Base-by-base conservation (phyloP, 64 coral and sea anemone genomes). In the Cladopsammia gracilis region DNA sequence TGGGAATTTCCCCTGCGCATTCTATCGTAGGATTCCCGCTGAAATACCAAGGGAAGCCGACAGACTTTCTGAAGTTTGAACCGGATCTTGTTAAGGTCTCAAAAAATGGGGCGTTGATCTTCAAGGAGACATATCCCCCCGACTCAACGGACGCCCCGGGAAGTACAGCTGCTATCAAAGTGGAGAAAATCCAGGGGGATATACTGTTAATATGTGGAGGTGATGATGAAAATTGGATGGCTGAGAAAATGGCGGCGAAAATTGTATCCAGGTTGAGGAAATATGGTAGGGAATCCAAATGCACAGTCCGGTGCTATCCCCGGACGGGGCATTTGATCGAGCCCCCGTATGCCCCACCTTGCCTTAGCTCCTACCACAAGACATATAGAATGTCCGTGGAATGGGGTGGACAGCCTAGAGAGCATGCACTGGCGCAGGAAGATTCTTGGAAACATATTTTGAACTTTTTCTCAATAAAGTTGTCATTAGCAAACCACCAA, bases 301-400 rank as follows among this genome's bases (percentile, higher is more conserved):
- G 92, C 34, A 71, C 71, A n/a, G 58, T 87, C 10, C 74, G 19
- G 50, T 66, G 62, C 70, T 93, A 93, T 70, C 86, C 87, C 60
- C 65, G 76, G 16, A 80, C 92, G 18, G 92, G 92, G 11, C 92
- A 93, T 64, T 64, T 93, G 83, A 88, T 93, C 5, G 85, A 93
- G 74, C 92, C 92, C 15, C 92, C 92, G 19, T 93, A 93, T 53
- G 66, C 74, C 10, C 85, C 92, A 48, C 84, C 87, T 25, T 93
- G 86, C 48, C 46, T 23, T 13, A 24, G 6, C 43, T 87, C 86
- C 9, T 93, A 88, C 56, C 92, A 93, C 62, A 93, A 88, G 65
- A 51, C 66, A 7, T 93, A 79, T 24, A 53, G 83, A 42, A 78
- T 80, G 92, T 49, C 15, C 5, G n/a, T 80, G 3, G 73, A 78